Percentiles rank a stretch among this genome's conserved stretches.
phyloP scores from a whole-genome alignment of 2,113 vertebrate genomes.

The Galeopterus variegatus region DNA sequence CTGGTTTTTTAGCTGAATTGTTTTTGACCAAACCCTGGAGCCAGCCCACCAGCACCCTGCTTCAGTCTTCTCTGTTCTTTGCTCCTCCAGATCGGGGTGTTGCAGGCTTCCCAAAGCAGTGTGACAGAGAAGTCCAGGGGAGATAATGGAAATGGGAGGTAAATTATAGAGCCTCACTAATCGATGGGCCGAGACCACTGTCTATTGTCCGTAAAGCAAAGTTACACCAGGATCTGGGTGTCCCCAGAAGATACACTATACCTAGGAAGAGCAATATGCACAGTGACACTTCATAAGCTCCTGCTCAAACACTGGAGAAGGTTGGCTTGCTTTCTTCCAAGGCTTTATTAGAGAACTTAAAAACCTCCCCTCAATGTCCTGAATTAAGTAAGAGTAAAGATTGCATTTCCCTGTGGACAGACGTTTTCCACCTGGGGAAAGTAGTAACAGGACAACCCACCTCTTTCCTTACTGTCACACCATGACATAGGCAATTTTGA shows the following conservation, averaged over 20 bases:
- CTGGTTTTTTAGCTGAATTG: neutral
- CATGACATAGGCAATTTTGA: neutral
- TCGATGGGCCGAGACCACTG: neutral
- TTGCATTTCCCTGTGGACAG: neutral
- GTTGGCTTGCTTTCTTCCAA: neutral
- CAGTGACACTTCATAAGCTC: too few species aligned
- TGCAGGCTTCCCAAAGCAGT: neutral
- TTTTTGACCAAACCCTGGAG: neutral
- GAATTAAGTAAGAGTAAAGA: neutral
- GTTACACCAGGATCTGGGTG: neutral
- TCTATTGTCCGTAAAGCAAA: neutral
- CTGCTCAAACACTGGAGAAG: neutral
- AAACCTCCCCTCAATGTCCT: neutral
- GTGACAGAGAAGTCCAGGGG: neutral
- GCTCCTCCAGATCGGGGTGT: neutral
- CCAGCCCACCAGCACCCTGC: neutral
- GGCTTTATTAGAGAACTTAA: neutral
- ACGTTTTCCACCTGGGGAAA: neutral
- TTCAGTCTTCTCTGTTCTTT: neutral
- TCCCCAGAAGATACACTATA: neutral
- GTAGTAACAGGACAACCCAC: neutral
- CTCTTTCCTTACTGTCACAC: neutral
- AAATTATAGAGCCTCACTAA: neutral
- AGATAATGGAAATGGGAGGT: neutral
- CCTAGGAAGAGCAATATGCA: neutral